These are phyloP conservation scores for Eulithis prunata DNA, from an alignment of 2,888 invertebrate species.

Conservation along the genomic window DNA sequence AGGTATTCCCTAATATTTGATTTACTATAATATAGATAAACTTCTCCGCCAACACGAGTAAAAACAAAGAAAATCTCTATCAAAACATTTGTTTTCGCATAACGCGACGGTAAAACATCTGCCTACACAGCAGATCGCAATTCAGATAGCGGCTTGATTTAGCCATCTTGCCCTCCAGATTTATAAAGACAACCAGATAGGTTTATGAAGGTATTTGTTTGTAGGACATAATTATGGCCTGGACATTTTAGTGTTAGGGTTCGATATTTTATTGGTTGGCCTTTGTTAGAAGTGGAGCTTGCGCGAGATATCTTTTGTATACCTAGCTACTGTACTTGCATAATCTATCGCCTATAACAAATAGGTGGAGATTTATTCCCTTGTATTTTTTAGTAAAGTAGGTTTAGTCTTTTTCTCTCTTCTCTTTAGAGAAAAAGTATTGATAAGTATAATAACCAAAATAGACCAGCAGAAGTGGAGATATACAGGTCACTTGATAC, in stretches of 20 bases:
- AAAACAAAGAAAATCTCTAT: conserved; percentile 47
- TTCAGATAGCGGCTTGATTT: conserved; percentile 76
- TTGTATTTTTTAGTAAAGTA: no score
- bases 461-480: no score
- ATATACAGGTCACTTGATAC: no score
- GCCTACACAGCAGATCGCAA: conserved; percentile 65
- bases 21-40: conserved; percentile 13
- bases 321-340: no score
- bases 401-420: no score
- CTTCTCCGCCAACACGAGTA: conserved; percentile 23
- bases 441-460: no score
- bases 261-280: conserved; percentile 27
- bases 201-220: conserved; percentile 68
- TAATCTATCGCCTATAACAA: no score
- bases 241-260: conserved; percentile 34
- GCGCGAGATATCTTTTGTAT: conserved; percentile 6
- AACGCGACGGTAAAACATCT: conserved; percentile 52
- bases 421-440: no score
- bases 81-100: conserved; percentile 49
- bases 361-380: no score
- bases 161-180: conserved; percentile 68
- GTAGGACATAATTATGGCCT: conserved; percentile 49
- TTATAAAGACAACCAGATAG: conserved; percentile 64
- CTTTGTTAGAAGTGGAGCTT: conserved; percentile 22
- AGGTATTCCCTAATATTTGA: not conserved